Evolutionary conservation across 1,140 invertebrate genomes (phyloP).

Genomic region (Pygmarrhopalites habei): DNA sequence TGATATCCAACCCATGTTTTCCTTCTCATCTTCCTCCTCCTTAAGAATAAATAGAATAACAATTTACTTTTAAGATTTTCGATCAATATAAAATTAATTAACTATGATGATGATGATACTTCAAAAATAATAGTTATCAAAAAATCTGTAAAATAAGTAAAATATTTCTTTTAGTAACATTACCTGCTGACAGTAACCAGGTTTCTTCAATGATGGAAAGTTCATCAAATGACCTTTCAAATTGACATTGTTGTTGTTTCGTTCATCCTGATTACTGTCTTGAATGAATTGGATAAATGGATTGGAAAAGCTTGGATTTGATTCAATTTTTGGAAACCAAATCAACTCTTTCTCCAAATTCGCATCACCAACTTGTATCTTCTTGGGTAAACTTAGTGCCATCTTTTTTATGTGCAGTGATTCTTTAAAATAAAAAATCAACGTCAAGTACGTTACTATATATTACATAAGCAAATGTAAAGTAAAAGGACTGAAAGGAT

Average conservation of each 20-base stretch:
- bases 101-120: background rate
- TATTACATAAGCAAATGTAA: too few species aligned
- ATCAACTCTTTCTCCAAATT: background rate
- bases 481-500: too few species aligned
- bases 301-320: background rate
- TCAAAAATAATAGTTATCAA: too few species aligned
- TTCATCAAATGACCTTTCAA: background rate
- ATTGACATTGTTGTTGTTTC: slow-evolving; percentile 27
- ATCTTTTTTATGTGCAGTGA: too few species aligned
- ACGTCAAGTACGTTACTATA: too few species aligned
- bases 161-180: background rate
- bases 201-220: background rate
- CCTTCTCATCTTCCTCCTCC: slow-evolving; percentile 31
- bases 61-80: too few species aligned
- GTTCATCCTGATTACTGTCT: slow-evolving; percentile 13
- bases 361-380: background rate
- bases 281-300: background rate
- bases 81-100: slow-evolving; percentile 10
- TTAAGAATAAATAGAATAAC: too few species aligned
- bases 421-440: too few species aligned
- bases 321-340: background rate
- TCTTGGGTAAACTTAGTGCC: too few species aligned
- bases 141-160: too few species aligned
- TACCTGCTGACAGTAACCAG: background rate
- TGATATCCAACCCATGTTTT: slow-evolving; percentile 25